Percentiles rank a stretch among this genome's conserved stretches.
Conservation (phyloP, 2,797 vertebrate genomes). For the Sardinella longiceps region DNA sequence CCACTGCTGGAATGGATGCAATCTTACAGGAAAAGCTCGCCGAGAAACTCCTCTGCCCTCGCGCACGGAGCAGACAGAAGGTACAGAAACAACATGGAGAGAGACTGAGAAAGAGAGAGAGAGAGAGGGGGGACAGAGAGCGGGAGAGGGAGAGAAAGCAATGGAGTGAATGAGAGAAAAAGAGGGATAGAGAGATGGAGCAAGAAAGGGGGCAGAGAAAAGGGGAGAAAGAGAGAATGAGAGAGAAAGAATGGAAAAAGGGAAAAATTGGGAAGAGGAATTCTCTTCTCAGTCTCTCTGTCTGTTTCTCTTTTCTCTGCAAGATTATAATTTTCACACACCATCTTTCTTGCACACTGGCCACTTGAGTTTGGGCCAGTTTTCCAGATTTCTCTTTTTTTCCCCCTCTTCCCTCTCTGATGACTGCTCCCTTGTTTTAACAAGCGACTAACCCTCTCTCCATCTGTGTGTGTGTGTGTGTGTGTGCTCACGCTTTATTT, state of each 20-base stretch:
- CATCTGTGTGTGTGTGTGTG: background rate
- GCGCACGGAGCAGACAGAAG: slow-evolving; percentile 90
- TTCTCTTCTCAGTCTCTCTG: background rate
- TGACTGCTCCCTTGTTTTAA: slow-evolving; percentile 18
- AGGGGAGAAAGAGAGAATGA: background rate
- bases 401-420: background rate
- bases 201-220: background rate
- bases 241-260: background rate
- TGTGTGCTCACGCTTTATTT: background rate
- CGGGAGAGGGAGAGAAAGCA: background rate
- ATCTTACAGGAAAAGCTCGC: slow-evolving; percentile 94
- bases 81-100: slow-evolving; percentile 59
- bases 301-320: background rate
- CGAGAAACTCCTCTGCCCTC: slow-evolving; percentile 90
- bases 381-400: slow-evolving; percentile 12
- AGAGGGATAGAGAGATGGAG: too few species aligned
- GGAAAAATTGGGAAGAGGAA: background rate
- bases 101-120: background rate
- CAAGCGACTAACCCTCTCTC: background rate
- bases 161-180: background rate
- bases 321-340: background rate
- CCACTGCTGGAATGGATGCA: slow-evolving; percentile 83
- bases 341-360: background rate
- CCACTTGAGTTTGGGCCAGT: background rate
- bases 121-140: background rate